Percentiles rank a stretch among this genome's conserved stretches.
Conservation (phyloP, 2,113 vertebrate species). For the Felis chaus region DNA sequence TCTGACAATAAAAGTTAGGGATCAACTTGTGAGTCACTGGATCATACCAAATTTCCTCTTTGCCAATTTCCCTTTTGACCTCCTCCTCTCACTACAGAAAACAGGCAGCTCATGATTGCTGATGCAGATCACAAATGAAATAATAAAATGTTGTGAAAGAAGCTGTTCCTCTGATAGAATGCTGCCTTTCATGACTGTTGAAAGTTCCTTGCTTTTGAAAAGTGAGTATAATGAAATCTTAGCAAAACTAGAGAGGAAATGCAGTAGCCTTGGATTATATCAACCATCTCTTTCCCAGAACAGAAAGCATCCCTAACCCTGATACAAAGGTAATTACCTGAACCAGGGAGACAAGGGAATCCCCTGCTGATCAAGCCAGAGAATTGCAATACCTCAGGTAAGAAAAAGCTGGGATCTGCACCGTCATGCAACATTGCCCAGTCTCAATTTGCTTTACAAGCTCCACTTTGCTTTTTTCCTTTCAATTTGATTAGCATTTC, state of each 20-base stretch:
- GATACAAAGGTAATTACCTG: background rate
- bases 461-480: constrained; percentile 6
- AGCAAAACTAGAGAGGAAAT: background rate
- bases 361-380: background rate
- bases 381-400: background rate
- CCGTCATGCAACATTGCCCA: background rate
- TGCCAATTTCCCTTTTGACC: background rate
- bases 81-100: background rate
- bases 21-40: background rate
- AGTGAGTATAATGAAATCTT: background rate
- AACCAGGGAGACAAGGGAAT: background rate
- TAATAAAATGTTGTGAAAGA: background rate
- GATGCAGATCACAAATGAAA: background rate
- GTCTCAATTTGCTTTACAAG: background rate
- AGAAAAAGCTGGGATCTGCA: background rate
- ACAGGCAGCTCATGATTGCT: background rate
- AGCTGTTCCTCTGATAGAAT: background rate
- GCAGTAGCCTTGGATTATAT: background rate
- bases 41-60: background rate
- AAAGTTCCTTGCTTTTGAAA: background rate
- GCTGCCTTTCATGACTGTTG: background rate
- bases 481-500: background rate
- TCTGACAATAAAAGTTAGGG: background rate
- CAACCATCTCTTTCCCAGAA: background rate
- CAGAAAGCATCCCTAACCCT: background rate